A percentile compares a stretch with the other conserved stretches of the same genome.
phyloP scores from a whole-genome alignment of 2,113 vertebrate species.

The Irena cyanogastra region DNA sequence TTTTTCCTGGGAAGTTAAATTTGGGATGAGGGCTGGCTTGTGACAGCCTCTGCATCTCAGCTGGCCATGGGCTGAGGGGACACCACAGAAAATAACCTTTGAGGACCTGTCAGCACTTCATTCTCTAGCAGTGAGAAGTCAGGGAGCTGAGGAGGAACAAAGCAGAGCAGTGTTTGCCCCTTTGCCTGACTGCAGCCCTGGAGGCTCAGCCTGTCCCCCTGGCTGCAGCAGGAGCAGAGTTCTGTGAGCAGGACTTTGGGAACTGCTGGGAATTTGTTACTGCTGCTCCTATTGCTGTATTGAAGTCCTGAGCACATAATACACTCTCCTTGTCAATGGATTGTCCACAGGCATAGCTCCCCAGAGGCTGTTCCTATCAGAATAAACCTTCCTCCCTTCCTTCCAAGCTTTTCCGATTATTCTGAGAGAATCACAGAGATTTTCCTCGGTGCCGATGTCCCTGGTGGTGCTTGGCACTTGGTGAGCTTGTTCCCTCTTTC shows the following conservation, averaged over 20 bases:
- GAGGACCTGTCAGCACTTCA: not conserved
- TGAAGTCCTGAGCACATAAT: no score
- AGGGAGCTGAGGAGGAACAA: not conserved
- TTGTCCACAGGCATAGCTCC: not conserved
- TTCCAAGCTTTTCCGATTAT: not conserved
- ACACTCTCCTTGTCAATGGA: not conserved
- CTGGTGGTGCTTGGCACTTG: not conserved
- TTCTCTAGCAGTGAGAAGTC: not conserved
- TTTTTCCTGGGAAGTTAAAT: not conserved
- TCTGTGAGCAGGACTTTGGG: not conserved
- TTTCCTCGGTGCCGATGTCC: not conserved
- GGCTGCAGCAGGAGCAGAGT: not conserved
- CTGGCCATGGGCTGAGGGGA: not conserved
- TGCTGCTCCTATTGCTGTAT: not conserved
- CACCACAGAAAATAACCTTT: accelerated
- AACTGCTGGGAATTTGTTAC: accelerated
- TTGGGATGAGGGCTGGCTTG: not conserved
- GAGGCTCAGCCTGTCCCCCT: accelerated
- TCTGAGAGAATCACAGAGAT: not conserved
- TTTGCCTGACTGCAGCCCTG: accelerated
- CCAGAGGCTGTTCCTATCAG: not conserved
- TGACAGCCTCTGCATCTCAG: not conserved
- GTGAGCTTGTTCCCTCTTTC: not conserved
- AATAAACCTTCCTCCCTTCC: not conserved
- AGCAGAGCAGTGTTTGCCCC: not conserved